Percentiles rank a stretch among this genome's conserved stretches.
phyloP scores from a whole-genome alignment of 2,113 vertebrate species.

The Plectropomus leopardus region DNA sequence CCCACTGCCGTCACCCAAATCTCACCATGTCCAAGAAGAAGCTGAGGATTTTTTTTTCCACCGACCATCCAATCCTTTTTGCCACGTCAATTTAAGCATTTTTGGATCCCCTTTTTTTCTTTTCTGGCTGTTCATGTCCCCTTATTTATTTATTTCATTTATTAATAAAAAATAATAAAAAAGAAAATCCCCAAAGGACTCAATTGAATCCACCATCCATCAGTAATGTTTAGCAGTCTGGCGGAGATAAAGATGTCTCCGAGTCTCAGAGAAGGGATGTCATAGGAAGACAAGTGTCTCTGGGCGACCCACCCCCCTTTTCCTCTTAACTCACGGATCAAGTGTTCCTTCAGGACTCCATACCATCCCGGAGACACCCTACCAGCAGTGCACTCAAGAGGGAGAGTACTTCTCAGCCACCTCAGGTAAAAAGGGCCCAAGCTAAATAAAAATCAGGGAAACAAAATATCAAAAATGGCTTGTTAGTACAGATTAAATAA shows the following conservation, averaged over 20 bases:
- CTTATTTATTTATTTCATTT: conserved; percentile 79
- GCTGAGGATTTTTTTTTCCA: conserved; percentile 60
- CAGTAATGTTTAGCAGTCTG: conserved; percentile 86
- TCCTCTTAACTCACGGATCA: conserved; percentile 96
- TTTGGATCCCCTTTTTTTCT: conserved; percentile 63
- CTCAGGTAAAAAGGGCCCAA: conserved; percentile 83
- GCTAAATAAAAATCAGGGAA: no score
- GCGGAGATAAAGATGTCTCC: conserved; percentile 82
- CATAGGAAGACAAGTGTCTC: conserved; percentile 90
- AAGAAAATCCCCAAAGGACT: conserved; percentile 81
- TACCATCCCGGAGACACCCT: conserved; percentile 86
- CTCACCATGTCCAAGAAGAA: conserved; percentile 66
- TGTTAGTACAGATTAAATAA: no score
- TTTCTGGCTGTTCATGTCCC: conserved; percentile 67
- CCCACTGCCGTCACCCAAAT: conserved; percentile 46
- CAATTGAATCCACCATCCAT: conserved; percentile 84
- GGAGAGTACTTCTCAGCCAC: conserved; percentile 75
- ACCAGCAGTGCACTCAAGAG: conserved; percentile 87
- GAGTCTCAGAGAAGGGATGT: conserved; percentile 86
- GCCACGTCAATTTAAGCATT: conserved; percentile 37
- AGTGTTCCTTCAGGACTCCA: conserved; percentile 96
- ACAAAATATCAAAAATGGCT: neutral
- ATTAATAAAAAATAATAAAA: conserved; percentile 63
- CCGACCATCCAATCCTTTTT: conserved; percentile 57
- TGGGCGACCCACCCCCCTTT: conserved; percentile 85